Base-by-base conservation (phyloP, 2,888 invertebrate genomes). In the Hypercompe scribonia region DNA sequence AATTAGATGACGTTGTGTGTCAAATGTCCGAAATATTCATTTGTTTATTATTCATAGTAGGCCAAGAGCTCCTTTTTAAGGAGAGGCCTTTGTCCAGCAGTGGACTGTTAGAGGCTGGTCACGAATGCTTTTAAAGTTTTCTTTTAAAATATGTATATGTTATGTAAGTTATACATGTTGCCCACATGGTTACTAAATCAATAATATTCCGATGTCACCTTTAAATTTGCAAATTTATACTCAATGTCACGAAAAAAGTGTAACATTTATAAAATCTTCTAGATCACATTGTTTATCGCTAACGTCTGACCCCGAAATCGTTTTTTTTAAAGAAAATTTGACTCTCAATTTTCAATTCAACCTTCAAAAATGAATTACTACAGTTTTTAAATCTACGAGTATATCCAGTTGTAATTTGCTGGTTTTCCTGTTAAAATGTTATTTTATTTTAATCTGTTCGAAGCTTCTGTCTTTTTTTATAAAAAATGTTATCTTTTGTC, bases 281-380 rank as follows among this genome's bases (percentile, higher is more conserved):
- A 78, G 69, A 78, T 78, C 71, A 77, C 72, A 65, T 74, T 80
- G 75, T 80, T 81, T 78, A 78, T 81, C 70, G 65, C 46, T 61
- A 65, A 77, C 78, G 79, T 84, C 82, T 84, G 87, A 83, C 86
- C 87, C 81, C 80, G 84, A 83, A 86, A 82, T 72, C 69, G 72
- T 76, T 81, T 84, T 83, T 81, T 82, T 74, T 71, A 1, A 42
- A 39, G 67, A 71, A 85, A 89, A 89, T 89, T 90, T 89, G 89
- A 90, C 86, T 91, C 84, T 84, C 89, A 90, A 88, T 87, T 78
- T 81, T 78, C 70, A 70, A 75, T 82, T 79, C 75, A 85, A 86
- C 89, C 89, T 90, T 90, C 83, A 70, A 71, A 81, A 73, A 61
- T 66, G 71, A 46, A 71, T 74, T 80, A 77, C 68, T 70, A 83